A percentile compares a stretch with the other conserved stretches of the same genome.
Conservation (phyloP, 2,797 vertebrate genomes). For the Artibeus jamaicensis region DNA sequence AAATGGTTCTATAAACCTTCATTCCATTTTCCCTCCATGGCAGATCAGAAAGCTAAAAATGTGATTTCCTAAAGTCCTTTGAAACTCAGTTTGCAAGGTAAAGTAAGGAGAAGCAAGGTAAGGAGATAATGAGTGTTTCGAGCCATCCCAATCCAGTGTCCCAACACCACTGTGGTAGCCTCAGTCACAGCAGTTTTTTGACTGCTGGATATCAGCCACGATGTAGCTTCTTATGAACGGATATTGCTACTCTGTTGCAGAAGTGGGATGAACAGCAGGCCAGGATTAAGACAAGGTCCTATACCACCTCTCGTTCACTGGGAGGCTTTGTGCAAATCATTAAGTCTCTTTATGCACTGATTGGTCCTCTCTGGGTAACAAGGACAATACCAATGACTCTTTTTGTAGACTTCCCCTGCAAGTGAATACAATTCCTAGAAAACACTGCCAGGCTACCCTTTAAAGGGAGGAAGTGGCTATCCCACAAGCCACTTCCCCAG, state of each 20-base stretch:
- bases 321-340: background rate
- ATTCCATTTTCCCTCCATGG: background rate
- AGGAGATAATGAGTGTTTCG: background rate
- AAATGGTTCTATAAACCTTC: background rate
- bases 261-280: background rate
- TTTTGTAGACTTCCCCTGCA: background rate
- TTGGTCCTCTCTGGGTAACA: background rate
- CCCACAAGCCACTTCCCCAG: background rate
- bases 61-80: background rate
- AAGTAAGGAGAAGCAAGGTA: background rate
- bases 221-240: background rate
- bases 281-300: background rate
- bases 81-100: background rate
- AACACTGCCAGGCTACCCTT: background rate
- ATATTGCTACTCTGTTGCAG: background rate
- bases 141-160: background rate
- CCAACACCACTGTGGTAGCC: background rate
- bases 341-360: background rate
- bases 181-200: background rate
- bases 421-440: slow-evolving; percentile 12
- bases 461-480: background rate
- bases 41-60: background rate
- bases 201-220: background rate
- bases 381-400: background rate
- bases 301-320: background rate